A percentile compares a stretch with the other conserved stretches of the same genome.
phyloP scores from a whole-genome alignment of 2,888 invertebrate species.

The Amiota minor region DNA sequence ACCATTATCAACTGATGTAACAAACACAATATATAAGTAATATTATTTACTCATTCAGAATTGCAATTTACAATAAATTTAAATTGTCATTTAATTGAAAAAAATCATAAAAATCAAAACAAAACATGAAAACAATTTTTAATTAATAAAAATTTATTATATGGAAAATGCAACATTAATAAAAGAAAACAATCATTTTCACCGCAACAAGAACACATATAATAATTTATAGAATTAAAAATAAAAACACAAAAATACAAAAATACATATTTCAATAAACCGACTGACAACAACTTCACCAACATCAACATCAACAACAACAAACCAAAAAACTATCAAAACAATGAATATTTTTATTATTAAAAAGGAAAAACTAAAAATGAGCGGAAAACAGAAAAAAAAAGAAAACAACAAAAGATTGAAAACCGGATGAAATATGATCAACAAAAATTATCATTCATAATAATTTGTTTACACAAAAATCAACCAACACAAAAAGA shows the following conservation, averaged over 20 bases:
- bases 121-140: background rate
- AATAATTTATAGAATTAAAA: slow-evolving; percentile 36
- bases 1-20: too few relatives aligned
- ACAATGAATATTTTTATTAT: slow-evolving; percentile 30
- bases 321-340: slow-evolving; percentile 29
- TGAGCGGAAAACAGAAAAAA: background rate
- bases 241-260: slow-evolving; percentile 49
- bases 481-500: slow-evolving; percentile 20
- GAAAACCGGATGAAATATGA: slow-evolving; percentile 50
- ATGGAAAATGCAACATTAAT: slow-evolving; percentile 1
- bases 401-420: background rate
- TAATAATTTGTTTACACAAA: slow-evolving; percentile 56
- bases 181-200: background rate
- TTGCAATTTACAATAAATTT: too few relatives aligned
- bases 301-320: slow-evolving; percentile 37
- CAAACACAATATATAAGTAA: too few relatives aligned
- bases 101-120: background rate
- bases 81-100: background rate
- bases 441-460: slow-evolving; percentile 56
- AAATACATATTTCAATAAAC: slow-evolving; percentile 40
- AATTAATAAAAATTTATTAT: slow-evolving; percentile 9
- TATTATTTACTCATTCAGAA: too few relatives aligned
- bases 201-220: background rate
- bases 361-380: background rate
- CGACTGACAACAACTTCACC: background rate